These are phyloP conservation scores for Oreocharis arfaki DNA, from an alignment of 2,113 vertebrate genomes.

Conservation along the genomic window DNA sequence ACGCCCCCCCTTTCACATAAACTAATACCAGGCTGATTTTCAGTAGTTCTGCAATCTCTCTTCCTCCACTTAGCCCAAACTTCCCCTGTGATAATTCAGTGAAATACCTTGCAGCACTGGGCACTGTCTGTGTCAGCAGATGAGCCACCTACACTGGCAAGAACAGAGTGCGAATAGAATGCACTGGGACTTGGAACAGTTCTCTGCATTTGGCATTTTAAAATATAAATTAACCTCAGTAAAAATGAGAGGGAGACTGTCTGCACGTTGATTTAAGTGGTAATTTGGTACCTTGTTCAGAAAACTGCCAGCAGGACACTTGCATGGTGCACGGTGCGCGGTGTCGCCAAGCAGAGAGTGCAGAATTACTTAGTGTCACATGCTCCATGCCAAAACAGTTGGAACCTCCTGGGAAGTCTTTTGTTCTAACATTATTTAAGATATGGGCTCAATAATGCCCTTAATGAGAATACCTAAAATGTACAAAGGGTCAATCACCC, in stretches of 20 bases:
- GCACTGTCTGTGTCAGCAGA: background rate
- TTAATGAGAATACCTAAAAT: conserved; percentile 48
- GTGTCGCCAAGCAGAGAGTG: background rate
- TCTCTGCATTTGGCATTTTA: background rate
- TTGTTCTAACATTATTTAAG: conserved; percentile 3
- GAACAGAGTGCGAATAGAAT: background rate
- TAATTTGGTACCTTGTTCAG: background rate
- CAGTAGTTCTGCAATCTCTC: background rate
- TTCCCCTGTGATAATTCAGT: background rate
- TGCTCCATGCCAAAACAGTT: background rate
- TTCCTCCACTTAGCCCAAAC: background rate
- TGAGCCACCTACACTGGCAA: background rate
- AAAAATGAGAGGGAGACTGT: background rate
- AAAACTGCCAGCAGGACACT: background rate
- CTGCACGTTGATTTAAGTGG: background rate
- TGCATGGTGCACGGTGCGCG: background rate
- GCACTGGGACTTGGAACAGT: background rate
- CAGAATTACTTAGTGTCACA: background rate
- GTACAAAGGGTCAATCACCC: conserved; percentile 33
- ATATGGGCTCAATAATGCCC: background rate
- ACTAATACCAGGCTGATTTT: background rate
- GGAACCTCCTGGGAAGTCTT: background rate
- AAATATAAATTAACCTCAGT: background rate
- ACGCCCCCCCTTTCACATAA: background rate
- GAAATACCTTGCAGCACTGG: background rate